Evolutionary conservation across 2,797 vertebrate genomes (phyloP).

Genomic region (Vultur gryphus): DNA sequence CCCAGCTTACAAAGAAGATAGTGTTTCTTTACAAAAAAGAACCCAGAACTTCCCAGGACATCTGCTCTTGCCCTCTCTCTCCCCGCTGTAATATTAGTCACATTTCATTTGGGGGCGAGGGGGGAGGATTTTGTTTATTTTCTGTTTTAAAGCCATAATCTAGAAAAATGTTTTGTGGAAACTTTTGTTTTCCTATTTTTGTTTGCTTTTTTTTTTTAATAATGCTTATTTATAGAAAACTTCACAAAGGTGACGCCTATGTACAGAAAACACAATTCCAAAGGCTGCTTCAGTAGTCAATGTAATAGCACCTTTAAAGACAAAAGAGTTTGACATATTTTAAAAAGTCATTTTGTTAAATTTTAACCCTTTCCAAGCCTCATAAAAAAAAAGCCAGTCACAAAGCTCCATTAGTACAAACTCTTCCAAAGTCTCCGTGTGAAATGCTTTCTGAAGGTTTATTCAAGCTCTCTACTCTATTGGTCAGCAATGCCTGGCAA

Average conservation of each 20-base stretch:
- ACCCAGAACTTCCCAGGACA: slow-evolving; percentile 16
- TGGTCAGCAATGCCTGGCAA: slow-evolving; percentile 9
- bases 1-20: not conserved
- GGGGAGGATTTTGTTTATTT: not conserved
- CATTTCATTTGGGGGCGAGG: not conserved
- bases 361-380: slow-evolving; percentile 49
- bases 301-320: slow-evolving; percentile 77
- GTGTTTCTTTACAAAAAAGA: slow-evolving; percentile 33
- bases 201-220: slow-evolving; percentile 57
- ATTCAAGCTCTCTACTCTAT: slow-evolving; percentile 17
- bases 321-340: slow-evolving; percentile 56
- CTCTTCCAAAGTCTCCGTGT: not conserved
- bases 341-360: slow-evolving; percentile 36
- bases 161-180: slow-evolving; percentile 65
- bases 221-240: slow-evolving; percentile 73
- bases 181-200: slow-evolving; percentile 12
- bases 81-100: not conserved
- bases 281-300: slow-evolving; percentile 72
- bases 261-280: slow-evolving; percentile 67
- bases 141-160: slow-evolving; percentile 71
- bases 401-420: not conserved
- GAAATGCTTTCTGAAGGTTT: not conserved
- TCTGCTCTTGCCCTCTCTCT: slow-evolving; percentile 6
- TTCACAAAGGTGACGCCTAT: slow-evolving; percentile 71
- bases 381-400: not conserved